Evolutionary conservation across 1,140 invertebrate species (phyloP).

Genomic region (Psilanteris sp.): DNA sequence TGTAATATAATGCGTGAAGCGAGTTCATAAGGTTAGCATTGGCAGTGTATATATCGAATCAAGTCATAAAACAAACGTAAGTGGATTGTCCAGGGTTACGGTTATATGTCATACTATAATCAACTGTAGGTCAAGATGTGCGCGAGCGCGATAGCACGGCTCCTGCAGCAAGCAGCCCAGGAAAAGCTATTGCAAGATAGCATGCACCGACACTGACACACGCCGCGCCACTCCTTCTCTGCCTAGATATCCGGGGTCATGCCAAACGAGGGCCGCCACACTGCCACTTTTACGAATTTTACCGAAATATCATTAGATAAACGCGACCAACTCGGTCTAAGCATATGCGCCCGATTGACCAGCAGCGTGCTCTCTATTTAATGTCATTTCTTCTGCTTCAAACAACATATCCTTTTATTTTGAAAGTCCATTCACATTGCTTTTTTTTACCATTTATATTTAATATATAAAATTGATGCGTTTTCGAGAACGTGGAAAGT

Average conservation of each 20-base stretch:
- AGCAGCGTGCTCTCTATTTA: too few relatives aligned
- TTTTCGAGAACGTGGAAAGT: too few relatives aligned
- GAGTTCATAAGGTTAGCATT: slow-evolving; percentile 9
- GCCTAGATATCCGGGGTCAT: slow-evolving; percentile 56
- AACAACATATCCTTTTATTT: too few relatives aligned
- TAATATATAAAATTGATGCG: too few relatives aligned
- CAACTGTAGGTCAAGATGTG: slow-evolving; percentile 55
- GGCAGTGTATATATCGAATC: not conserved
- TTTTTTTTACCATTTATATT: too few relatives aligned
- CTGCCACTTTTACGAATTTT: slow-evolving; percentile 26
- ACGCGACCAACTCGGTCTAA: too few relatives aligned
- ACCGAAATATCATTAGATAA: slow-evolving; percentile 30
- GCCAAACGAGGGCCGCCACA: slow-evolving; percentile 18
- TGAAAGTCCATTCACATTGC: too few relatives aligned
- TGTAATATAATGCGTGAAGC: too few relatives aligned
- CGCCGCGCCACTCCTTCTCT: slow-evolving; percentile 12
- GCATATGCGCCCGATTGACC: too few relatives aligned
- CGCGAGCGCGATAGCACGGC: slow-evolving; percentile 53
- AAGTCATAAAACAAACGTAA: slow-evolving; percentile 24
- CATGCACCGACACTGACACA: slow-evolving; percentile 25
- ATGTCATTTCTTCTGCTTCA: too few relatives aligned
- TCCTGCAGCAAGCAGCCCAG: slow-evolving; percentile 56
- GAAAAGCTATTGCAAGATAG: slow-evolving; percentile 45
- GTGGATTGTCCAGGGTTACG: slow-evolving; percentile 41
- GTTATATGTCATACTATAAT: slow-evolving; percentile 41